Base-by-base conservation (phyloP, 2,888 invertebrate species). In the Thelaira solivaga region DNA sequence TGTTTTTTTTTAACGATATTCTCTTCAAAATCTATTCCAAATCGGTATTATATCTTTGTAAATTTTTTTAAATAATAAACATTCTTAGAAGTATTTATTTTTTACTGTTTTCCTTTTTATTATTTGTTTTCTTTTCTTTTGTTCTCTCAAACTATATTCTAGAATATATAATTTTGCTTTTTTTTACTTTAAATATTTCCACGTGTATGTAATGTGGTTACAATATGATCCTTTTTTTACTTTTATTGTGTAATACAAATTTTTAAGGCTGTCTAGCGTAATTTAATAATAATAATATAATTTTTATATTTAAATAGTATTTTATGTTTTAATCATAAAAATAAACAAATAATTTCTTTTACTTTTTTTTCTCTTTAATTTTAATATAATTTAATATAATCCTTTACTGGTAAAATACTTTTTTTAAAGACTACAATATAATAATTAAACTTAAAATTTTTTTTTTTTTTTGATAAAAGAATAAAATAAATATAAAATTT, bases 241-340 rank as follows among this genome's bases (percentile, higher is more conserved):
- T n/a, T 67, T 22, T 67, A 53, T n/a, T 71, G 45, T 65, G 43
- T 71, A 71, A 78, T 74, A 72, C 51, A 68, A 72, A 76, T 75
- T 72, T 72, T 67, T 79, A 75, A 79, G 71, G 76, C 79, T 75
- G 67, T 79, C 64, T 68, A 72, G 71, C 71, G 43, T 75, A 49
- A 51, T 74, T 41, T 75, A 53, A 16, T 39, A 57, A 31, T 61
- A 61, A 31, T 29, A 49, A 13, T 53, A 26, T n/a, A n/a, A n/a
- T n/a, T n/a, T n/a, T n/a, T n/a, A n/a, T n/a, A n/a, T n/a, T n/a
- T n/a, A n/a, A n/a, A n/a, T n/a, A n/a, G n/a, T n/a, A n/a, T n/a
- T n/a, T n/a, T n/a, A n/a, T n/a, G n/a, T n/a, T n/a, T n/a, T n/a
- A n/a, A n/a, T n/a, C n/a, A n/a, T n/a, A n/a, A n/a, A n/a, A n/a